A percentile compares a stretch with the other conserved stretches of the same genome.
Conservation (phyloP, 2,888 invertebrate species). For the Autographa gamma region DNA sequence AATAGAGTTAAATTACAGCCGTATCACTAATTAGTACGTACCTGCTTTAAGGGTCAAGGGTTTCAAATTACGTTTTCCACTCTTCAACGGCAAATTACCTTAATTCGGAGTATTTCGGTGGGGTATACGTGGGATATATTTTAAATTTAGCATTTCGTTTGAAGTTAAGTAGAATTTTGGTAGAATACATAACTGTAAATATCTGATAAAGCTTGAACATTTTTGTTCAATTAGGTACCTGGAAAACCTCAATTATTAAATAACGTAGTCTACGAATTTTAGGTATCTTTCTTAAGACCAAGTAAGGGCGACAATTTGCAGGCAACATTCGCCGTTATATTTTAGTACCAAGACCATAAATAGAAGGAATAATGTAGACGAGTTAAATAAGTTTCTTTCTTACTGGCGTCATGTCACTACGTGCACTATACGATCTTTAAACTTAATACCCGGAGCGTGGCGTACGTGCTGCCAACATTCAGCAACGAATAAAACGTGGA, state of each 20-base stretch:
- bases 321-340: not conserved
- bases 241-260: too few species aligned
- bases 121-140: not conserved
- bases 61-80: conserved; percentile 4
- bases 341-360: conserved; percentile 18
- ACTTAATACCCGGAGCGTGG: conserved; percentile 49
- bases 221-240: not conserved
- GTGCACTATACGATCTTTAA: conserved; percentile 48
- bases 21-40: conserved; percentile 12
- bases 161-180: not conserved
- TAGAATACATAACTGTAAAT: not conserved
- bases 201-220: not conserved
- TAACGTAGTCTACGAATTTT: too few species aligned
- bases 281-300: too few species aligned
- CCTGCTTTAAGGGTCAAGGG: conserved; percentile 6
- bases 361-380: conserved; percentile 20
- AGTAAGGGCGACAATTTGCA: not conserved
- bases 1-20: conserved; percentile 16
- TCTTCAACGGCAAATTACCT: not conserved
- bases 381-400: conserved; percentile 41
- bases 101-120: not conserved
- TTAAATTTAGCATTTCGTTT: not conserved
- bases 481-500: conserved; percentile 48
- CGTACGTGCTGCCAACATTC: conserved; percentile 46
- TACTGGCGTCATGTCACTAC: conserved; percentile 28